Evolutionary conservation across 1,140 invertebrate genomes (phyloP).

Genomic region (Hyles euphorbiae): DNA sequence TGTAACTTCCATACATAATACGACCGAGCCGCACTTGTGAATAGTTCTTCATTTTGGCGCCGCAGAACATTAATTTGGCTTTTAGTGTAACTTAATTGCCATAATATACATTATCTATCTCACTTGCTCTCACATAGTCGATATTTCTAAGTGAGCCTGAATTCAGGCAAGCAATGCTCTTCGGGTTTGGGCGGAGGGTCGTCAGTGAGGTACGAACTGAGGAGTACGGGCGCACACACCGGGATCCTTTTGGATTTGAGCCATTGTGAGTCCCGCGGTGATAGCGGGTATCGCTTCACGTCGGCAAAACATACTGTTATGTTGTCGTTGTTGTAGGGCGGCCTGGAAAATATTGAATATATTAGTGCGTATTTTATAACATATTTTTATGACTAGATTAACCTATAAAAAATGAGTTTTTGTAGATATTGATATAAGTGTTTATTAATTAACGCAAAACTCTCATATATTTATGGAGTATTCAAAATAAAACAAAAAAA

Average conservation of each 20-base stretch:
- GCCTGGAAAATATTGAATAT: slow-evolving; percentile 68
- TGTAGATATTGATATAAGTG: too few relatives aligned
- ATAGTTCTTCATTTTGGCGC: too few relatives aligned
- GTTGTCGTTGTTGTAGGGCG: slow-evolving; percentile 51
- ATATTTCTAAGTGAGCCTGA: slow-evolving; percentile 25
- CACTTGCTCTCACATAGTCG: too few relatives aligned
- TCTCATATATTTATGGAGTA: too few relatives aligned
- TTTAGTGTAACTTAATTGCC: too few relatives aligned
- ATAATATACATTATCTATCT: too few relatives aligned
- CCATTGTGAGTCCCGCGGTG: slow-evolving; percentile 46
- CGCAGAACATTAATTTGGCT: too few relatives aligned
- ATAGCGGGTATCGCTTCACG: slow-evolving; percentile 45
- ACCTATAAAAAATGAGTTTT: too few relatives aligned
- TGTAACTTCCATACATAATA: too few relatives aligned
- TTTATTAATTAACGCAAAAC: too few relatives aligned
- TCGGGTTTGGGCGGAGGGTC: slow-evolving; percentile 40
- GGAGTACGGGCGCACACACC: slow-evolving; percentile 55
- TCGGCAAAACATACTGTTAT: slow-evolving; percentile 66
- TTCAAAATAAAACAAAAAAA: too few relatives aligned
- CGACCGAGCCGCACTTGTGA: too few relatives aligned
- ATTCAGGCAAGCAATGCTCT: slow-evolving; percentile 57
- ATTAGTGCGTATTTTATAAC: background rate
- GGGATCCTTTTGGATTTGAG: slow-evolving; percentile 44
- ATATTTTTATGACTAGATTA: background rate
- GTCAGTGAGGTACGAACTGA: slow-evolving; percentile 59